Evolutionary conservation across 2,113 vertebrate genomes (phyloP).

Genomic region (Eptesicus fuscus): DNA sequence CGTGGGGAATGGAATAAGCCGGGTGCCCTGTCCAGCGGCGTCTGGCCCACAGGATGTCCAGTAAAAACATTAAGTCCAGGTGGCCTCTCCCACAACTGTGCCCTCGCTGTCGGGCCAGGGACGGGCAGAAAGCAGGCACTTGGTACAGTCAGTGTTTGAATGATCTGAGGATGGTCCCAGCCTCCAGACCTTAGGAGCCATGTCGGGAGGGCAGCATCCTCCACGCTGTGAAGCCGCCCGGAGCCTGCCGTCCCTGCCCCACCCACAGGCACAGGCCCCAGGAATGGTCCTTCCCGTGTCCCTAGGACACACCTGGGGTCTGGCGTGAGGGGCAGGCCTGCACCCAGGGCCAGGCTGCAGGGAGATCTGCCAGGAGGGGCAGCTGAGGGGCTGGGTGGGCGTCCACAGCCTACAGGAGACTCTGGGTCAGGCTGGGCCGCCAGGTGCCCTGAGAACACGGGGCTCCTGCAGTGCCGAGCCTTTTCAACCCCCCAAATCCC

Average conservation of each 20-base stretch:
- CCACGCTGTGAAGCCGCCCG: neutral
- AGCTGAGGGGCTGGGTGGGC: neutral
- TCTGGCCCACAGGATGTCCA: neutral
- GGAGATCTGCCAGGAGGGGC: neutral
- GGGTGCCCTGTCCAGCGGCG: neutral
- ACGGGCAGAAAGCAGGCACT: neutral
- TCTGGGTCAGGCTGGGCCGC: neutral
- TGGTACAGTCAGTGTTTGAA: neutral
- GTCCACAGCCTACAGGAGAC: neutral
- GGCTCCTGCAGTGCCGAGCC: rapidly evolving
- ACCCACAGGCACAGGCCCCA: neutral
- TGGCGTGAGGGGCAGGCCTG: neutral
- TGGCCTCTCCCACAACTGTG: neutral
- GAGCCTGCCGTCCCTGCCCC: neutral
- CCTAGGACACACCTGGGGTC: neutral
- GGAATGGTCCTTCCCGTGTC: neutral
- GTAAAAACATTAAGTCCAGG: neutral
- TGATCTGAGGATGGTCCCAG: neutral
- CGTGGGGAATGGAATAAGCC: neutral
- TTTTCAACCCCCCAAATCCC: neutral
- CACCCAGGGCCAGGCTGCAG: neutral
- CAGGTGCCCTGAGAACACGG: neutral
- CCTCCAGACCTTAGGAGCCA: neutral
- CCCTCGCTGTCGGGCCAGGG: neutral
- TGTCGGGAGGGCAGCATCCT: neutral